Evolutionary conservation across 2,888 invertebrate species (phyloP).

Genomic region (Syrphus vitripennis): DNA sequence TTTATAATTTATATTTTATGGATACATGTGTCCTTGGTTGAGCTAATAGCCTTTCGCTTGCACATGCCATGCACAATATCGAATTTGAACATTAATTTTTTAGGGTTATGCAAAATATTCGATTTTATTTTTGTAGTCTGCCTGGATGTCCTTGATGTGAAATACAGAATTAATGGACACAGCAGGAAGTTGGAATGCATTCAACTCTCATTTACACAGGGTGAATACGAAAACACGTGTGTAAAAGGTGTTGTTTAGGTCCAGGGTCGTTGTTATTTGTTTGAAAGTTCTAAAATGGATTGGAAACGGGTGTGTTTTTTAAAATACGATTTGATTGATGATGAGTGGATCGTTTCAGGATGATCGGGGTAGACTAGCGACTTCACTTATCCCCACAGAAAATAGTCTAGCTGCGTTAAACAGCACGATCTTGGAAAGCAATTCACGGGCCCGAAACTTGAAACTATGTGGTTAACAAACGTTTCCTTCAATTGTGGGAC

Average conservation of each 20-base stretch:
- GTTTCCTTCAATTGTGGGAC: too few relatives aligned
- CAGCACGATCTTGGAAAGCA: too few relatives aligned
- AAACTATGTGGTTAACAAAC: too few relatives aligned
- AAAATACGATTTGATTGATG: background rate
- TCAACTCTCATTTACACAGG: background rate
- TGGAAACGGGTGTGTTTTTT: background rate
- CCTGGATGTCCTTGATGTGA: background rate
- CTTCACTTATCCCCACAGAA: too few relatives aligned
- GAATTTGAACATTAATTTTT: background rate
- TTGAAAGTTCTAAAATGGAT: background rate
- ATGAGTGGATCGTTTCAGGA: too few relatives aligned
- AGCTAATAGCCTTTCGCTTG: background rate
- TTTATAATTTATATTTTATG: constrained; percentile 3
- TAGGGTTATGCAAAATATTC: background rate
- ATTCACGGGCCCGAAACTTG: too few relatives aligned
- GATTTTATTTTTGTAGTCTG: background rate
- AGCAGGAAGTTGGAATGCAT: background rate
- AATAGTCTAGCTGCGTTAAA: too few relatives aligned
- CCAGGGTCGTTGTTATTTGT: background rate
- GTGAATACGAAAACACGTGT: too few relatives aligned
- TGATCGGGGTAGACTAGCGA: too few relatives aligned
- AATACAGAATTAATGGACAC: constrained; percentile 20
- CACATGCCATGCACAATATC: background rate
- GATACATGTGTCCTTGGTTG: background rate
- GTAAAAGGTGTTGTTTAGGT: background rate